phyloP scores from a whole-genome alignment of 2,888 invertebrate genomes.

The Melieria omissa region DNA sequence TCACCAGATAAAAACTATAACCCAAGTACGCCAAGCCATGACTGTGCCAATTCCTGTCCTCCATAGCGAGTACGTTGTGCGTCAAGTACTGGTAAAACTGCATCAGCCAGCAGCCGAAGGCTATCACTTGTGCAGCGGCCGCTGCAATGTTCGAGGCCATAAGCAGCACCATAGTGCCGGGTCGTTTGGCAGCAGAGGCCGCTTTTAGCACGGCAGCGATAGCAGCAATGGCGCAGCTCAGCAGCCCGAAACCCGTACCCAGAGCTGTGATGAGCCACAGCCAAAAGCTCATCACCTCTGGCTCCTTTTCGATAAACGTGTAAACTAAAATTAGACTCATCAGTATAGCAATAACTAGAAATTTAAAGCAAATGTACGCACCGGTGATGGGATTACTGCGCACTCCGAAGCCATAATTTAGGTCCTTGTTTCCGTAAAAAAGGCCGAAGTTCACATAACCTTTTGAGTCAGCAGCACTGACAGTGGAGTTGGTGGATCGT shows the following conservation, averaged over 20 bases:
- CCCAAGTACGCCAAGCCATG: constrained; percentile 84
- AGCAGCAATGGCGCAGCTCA: constrained; percentile 65
- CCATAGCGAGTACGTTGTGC: constrained; percentile 83
- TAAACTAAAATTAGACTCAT: constrained; percentile 52
- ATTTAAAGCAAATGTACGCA: constrained; percentile 64
- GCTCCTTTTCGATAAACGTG: constrained; percentile 60
- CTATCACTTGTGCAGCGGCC: constrained; percentile 81
- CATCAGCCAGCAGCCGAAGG: constrained; percentile 83
- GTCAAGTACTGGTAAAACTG: constrained; percentile 85
- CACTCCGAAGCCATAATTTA: constrained; percentile 85
- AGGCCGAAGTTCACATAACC: constrained; percentile 87
- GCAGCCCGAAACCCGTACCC: constrained; percentile 64
- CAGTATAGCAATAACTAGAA: constrained; percentile 49
- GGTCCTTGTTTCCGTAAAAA: constrained; percentile 84
- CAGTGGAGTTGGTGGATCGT: constrained; percentile 66
- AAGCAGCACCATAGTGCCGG: constrained; percentile 61
- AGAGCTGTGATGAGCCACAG: constrained; percentile 65
- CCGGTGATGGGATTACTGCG: constrained; percentile 81
- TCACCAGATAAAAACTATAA: constrained; percentile 80
- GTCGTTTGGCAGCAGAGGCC: constrained; percentile 64
- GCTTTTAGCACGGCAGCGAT: constrained; percentile 65
- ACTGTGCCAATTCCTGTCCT: constrained; percentile 87
- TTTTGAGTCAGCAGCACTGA: constrained; percentile 64
- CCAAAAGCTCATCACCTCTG: constrained; percentile 62
- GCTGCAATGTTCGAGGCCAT: constrained; percentile 63